A percentile compares a stretch with the other conserved stretches of the same genome.
Evolutionary conservation across 2,888 invertebrate species (phyloP).

Genomic region (Empis stercorea): DNA sequence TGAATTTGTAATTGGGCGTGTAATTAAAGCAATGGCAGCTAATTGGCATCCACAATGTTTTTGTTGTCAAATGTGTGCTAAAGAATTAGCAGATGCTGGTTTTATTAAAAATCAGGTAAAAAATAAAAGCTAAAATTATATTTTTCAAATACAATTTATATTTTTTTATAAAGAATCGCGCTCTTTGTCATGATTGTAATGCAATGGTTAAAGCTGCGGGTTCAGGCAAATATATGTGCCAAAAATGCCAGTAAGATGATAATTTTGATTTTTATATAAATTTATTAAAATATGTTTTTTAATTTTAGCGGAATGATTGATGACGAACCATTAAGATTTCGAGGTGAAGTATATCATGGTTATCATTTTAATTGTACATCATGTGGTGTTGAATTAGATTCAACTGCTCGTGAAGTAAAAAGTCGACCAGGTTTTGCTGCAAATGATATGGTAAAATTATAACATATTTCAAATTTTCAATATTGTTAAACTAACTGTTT

Average conservation of each 20-base stretch:
- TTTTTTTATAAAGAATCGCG: constrained; percentile 37
- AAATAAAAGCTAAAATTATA: neutral
- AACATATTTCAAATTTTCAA: too few species aligned
- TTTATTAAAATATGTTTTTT: constrained; percentile 1
- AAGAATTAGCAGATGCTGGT: constrained; percentile 89
- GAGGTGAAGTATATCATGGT: constrained; percentile 96
- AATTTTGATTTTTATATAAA: neutral
- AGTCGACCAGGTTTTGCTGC: constrained; percentile 79
- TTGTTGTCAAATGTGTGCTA: constrained; percentile 84
- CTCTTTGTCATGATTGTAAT: constrained; percentile 93
- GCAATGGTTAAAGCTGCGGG: constrained; percentile 91
- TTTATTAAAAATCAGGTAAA: constrained; percentile 84
- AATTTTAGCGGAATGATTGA: constrained; percentile 71
- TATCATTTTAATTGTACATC: constrained; percentile 98
- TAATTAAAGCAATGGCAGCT: constrained; percentile 98
- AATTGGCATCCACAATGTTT: constrained; percentile 99
- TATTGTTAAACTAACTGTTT: constrained; percentile 12
- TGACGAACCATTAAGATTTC: constrained; percentile 78
- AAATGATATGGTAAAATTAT: constrained; percentile 59
- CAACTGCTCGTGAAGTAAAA: constrained; percentile 91
- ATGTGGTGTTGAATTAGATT: constrained; percentile 83
- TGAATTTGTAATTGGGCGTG: constrained; percentile 95
- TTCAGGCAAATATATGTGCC: constrained; percentile 91
- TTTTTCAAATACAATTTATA: neutral
- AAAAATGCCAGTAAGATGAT: constrained; percentile 87